Base-by-base conservation (phyloP, 2,888 invertebrate genomes). In the Liposcelis brunnea region DNA sequence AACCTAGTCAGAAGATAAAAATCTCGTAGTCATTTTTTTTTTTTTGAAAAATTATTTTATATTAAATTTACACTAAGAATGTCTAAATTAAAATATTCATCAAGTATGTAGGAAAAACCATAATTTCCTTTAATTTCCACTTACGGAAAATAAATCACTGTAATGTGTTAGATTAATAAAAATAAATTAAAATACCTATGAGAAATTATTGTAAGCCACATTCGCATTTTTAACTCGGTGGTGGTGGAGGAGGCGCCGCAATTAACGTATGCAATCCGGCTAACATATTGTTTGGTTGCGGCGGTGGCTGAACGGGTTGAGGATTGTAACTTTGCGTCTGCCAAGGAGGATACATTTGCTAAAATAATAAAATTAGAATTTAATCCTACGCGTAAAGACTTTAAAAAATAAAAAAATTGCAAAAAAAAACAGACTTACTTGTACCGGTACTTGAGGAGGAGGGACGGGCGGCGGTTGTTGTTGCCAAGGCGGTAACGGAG, bases 181-280 rank as follows among this genome's bases (percentile, higher is more conserved):
- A 31, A 34, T 18, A 7, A 11, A 10, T 43, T 43, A 33, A 43
- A 33, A 36, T 6, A 14, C 12, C 14, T 33, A 18, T 6, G 8
- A 6, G n/a, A 33, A 34, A 3, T n/a, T 15, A 33, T 14, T 2
- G 8, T 45, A 42, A 14, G 47, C n/a, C 11, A 45, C 32, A 40
- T 47, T 50, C 8, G 45, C 37, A 36, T 49, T 44, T 38, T 49
- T 49, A n/a, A 45, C 47, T 56, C n/a, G 72, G 72, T 1, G 79
- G 79, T 2, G 80, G 79, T 11, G 79, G 79, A 4, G 79, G 79
- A 2, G 79, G 80, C 21, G 78, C 76, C 40, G 75, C 70, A 40
- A 75, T 56, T 42, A 79, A 56, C 40, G 64, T 68, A 2, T 71
- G 72, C 36, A 71, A 59, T 4, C 64, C 55, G 5, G 62, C 58